Conservation (phyloP, 2,113 vertebrate genomes). For the Tragelaphus strepsiceros region DNA sequence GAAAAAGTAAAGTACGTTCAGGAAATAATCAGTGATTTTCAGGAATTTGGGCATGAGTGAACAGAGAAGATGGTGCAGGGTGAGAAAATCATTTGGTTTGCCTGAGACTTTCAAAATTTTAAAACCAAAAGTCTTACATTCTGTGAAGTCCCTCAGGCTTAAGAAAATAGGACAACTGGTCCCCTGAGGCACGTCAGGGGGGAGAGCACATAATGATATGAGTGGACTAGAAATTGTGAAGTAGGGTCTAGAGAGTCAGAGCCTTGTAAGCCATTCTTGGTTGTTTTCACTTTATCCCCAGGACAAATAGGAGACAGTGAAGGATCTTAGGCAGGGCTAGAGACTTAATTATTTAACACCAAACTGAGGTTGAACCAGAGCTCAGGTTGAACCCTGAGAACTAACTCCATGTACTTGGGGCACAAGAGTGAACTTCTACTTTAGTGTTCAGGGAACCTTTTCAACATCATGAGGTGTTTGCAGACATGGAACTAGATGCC, state of each 20-base stretch:
- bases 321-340: neutral
- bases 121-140: neutral
- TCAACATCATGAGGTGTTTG: neutral
- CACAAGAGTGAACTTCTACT: neutral
- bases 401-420: neutral
- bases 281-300: neutral
- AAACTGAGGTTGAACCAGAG: neutral
- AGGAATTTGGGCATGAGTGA: neutral
- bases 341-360: neutral
- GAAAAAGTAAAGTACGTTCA: neutral
- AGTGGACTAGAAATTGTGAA: neutral
- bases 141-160: neutral
- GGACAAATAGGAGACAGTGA: neutral
- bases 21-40: neutral
- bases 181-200: neutral
- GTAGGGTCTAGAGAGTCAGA: neutral
- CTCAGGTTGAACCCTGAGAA: neutral
- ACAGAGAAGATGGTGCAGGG: neutral
- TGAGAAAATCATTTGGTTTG: neutral
- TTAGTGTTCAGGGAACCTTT: neutral
- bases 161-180: neutral
- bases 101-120: neutral
- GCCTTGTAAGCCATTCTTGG: neutral
- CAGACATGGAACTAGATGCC: neutral
- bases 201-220: too few relatives aligned